Conservation (phyloP, 1,140 invertebrate species). For the Drosophila nasuta region DNA sequence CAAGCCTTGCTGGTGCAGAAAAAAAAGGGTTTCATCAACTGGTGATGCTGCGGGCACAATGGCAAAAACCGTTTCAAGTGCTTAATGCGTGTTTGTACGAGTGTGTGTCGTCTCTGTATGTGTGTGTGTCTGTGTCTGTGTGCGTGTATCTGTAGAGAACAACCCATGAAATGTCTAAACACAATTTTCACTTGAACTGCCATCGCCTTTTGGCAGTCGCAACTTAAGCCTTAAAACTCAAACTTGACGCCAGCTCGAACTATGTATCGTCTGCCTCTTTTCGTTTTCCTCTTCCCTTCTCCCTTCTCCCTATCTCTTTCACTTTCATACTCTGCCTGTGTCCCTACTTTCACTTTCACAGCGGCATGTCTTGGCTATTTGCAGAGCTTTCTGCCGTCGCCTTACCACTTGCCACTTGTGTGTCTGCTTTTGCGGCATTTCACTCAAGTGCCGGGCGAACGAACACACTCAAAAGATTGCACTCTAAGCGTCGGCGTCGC, state of each 20-base stretch:
- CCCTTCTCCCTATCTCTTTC: background rate
- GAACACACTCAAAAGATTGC: constrained; percentile 55
- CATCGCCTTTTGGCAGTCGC: constrained; percentile 55
- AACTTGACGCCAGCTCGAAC: background rate
- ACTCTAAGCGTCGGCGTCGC: constrained; percentile 23
- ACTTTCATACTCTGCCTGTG: background rate
- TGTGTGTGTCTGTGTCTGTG: constrained; percentile 18
- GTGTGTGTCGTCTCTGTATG: background rate
- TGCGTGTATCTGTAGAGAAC: constrained; percentile 7
- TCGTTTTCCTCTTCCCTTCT: background rate
- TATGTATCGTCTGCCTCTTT: background rate
- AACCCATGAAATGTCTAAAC: constrained; percentile 65
- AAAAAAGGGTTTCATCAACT: constrained; percentile 19
- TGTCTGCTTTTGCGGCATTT: constrained; percentile 5
- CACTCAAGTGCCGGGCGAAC: constrained; percentile 21
- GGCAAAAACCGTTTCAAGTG: constrained; percentile 21
- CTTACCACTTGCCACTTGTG: background rate
- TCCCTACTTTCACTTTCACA: background rate
- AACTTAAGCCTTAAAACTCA: constrained; percentile 21
- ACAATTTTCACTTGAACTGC: constrained; percentile 65
- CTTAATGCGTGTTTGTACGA: background rate
- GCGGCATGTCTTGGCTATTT: constrained; percentile 7
- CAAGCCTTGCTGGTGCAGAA: background rate
- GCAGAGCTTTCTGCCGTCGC: background rate
- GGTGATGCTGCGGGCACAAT: constrained; percentile 53